phyloP scores from a whole-genome alignment of 2,888 invertebrate genomes.

The Alsophila aescularia region DNA sequence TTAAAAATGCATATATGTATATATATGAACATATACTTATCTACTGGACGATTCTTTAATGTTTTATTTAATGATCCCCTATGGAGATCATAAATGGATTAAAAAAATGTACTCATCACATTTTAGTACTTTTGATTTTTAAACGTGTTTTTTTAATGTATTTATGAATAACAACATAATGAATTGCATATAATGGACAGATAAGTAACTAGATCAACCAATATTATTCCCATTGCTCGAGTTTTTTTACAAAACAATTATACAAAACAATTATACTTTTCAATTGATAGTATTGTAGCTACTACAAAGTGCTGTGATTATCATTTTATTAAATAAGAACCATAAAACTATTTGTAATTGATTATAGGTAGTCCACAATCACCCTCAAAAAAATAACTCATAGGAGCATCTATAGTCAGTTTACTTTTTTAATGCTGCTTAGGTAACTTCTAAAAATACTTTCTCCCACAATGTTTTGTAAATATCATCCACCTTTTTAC shows the following conservation, averaged over 20 bases:
- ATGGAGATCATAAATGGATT: too few relatives aligned
- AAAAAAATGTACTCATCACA: too few relatives aligned
- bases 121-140: too few relatives aligned
- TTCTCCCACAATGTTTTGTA: conserved; percentile 1
- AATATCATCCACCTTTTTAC: conserved; percentile 4
- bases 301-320: background rate
- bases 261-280: background rate
- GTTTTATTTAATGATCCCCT: too few relatives aligned
- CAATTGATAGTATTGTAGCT: background rate
- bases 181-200: conserved; percentile 3
- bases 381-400: too few relatives aligned
- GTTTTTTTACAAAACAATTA: background rate
- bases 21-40: too few relatives aligned
- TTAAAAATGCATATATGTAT: too few relatives aligned
- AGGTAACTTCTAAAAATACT: background rate
- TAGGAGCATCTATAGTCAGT: background rate
- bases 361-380: too few relatives aligned
- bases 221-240: background rate
- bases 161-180: background rate
- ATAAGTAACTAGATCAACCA: background rate
- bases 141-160: too few relatives aligned
- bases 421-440: background rate
- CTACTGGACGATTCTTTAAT: too few relatives aligned
- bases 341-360: too few relatives aligned
- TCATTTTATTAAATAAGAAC: too few relatives aligned